A percentile compares a stretch with the other conserved stretches of the same genome.
These are phyloP conservation scores for Drosophila setifemur DNA, from an alignment of 1,140 invertebrate species.

Conservation along the genomic window DNA sequence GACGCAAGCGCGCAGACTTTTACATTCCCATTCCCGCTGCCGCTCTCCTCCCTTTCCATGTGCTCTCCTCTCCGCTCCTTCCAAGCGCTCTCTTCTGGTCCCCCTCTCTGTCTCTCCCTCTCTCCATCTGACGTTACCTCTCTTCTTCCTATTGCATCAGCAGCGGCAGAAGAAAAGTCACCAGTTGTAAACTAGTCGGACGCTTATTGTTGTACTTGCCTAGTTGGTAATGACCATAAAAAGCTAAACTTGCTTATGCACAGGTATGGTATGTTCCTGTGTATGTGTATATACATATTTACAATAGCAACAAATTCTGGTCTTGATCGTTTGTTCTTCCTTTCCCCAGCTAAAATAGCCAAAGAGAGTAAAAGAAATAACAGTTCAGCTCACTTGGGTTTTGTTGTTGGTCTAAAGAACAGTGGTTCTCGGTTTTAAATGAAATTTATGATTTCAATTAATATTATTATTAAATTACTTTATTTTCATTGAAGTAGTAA, in stretches of 20 bases:
- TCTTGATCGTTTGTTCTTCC: conserved; percentile 20
- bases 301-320: conserved; percentile 11
- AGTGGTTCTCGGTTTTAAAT: no score
- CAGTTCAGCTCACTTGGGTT: conserved; percentile 1
- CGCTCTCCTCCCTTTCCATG: background rate
- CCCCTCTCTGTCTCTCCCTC: conserved; percentile 4
- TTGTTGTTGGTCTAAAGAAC: background rate
- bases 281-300: background rate
- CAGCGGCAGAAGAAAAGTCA: conserved; percentile 35
- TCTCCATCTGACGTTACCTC: no score
- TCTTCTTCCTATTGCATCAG: conserved; percentile 71
- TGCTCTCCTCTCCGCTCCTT: background rate
- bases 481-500: no score
- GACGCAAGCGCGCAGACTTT: conserved; percentile 73
- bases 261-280: no score
- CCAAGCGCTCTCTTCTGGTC: background rate
- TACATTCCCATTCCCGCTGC: conserved; percentile 49
- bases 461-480: no score
- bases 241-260: conserved; percentile 27
- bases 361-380: conserved; percentile 2
- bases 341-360: conserved; percentile 16
- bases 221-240: conserved; percentile 59
- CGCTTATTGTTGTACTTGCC: conserved; percentile 27
- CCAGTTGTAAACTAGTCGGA: conserved; percentile 37
- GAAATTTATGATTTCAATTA: no score